Conservation (phyloP, 2,888 invertebrate genomes). For the Cryptocheilus praepositus region DNA sequence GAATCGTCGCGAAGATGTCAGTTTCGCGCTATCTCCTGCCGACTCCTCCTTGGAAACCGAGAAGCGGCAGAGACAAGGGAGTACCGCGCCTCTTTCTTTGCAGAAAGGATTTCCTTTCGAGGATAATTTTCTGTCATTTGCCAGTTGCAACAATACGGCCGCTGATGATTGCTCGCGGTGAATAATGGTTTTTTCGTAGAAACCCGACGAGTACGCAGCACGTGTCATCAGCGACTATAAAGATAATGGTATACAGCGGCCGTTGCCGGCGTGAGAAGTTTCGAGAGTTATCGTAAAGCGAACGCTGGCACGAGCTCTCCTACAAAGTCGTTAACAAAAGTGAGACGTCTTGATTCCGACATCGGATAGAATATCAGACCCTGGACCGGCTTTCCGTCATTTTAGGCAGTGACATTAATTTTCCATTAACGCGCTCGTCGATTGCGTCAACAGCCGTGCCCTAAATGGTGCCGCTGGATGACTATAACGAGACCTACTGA, state of each 20-base stretch:
- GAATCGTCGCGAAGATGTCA: too few species aligned
- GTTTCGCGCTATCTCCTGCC: conserved; percentile 10
- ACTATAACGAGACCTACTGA: too few species aligned
- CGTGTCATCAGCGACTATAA: conserved; percentile 43
- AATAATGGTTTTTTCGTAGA: conserved; percentile 43
- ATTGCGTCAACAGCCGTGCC: too few species aligned
- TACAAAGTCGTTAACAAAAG: too few species aligned
- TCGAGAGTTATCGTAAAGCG: conserved; percentile 1
- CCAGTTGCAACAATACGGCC: conserved; percentile 23
- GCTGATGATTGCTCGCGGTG: conserved; percentile 39
- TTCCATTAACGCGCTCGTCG: too few species aligned
- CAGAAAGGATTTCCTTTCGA: conserved; percentile 28
- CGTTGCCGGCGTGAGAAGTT: conserved; percentile 17
- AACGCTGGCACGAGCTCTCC: too few species aligned
- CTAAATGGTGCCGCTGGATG: too few species aligned
- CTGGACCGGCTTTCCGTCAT: too few species aligned
- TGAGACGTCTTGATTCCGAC: too few species aligned
- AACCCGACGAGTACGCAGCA: conserved; percentile 23
- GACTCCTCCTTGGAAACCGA: conserved; percentile 4
- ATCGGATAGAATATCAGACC: too few species aligned
- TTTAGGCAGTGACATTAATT: too few species aligned
- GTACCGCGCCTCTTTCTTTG: conserved; percentile 2
- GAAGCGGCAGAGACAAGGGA: background rate
- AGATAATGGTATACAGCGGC: conserved; percentile 37
- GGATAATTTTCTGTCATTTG: conserved; percentile 49